phyloP scores from a whole-genome alignment of 2,113 vertebrate genomes.

The Apeltes quadracus region DNA sequence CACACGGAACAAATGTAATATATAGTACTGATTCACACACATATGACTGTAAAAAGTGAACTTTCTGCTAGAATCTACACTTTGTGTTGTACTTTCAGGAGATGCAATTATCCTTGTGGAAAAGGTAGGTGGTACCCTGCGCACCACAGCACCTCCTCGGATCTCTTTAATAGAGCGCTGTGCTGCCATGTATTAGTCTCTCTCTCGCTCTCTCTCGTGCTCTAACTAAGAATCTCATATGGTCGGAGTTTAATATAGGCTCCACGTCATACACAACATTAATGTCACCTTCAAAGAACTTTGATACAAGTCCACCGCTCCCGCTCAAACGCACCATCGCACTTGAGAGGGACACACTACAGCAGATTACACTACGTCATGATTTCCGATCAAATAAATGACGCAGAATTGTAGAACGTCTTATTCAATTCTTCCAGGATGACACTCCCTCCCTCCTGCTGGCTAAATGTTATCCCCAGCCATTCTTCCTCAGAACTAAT shows the following conservation, averaged over 20 bases:
- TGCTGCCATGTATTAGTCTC: neutral
- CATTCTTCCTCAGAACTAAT: constrained; percentile 75
- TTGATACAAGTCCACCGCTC: constrained; percentile 44
- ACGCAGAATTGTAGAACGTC: constrained; percentile 74
- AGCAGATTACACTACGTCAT: constrained; percentile 52
- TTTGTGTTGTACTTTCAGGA: constrained; percentile 6
- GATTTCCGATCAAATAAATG: constrained; percentile 71
- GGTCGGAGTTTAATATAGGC: constrained; percentile 28
- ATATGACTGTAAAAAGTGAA: neutral
- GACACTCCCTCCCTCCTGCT: constrained; percentile 68
- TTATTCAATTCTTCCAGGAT: constrained; percentile 73
- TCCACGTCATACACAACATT: constrained; percentile 33
- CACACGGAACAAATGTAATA: neutral
- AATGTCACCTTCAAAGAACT: constrained; percentile 27
- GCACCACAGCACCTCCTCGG: neutral
- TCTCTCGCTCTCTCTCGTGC: constrained; percentile 1
- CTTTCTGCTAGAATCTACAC: constrained; percentile 1
- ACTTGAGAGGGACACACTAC: constrained; percentile 13
- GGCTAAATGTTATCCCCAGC: constrained; percentile 73
- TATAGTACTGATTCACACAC: neutral
- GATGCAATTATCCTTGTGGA: constrained; percentile 16
- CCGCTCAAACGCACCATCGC: constrained; percentile 45
- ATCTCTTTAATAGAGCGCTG: constrained; percentile 5
- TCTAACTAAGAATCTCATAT: constrained; percentile 13
- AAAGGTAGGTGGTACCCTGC: neutral